phyloP scores from a whole-genome alignment of 2,888 invertebrate genomes.

The Tipula unca region DNA sequence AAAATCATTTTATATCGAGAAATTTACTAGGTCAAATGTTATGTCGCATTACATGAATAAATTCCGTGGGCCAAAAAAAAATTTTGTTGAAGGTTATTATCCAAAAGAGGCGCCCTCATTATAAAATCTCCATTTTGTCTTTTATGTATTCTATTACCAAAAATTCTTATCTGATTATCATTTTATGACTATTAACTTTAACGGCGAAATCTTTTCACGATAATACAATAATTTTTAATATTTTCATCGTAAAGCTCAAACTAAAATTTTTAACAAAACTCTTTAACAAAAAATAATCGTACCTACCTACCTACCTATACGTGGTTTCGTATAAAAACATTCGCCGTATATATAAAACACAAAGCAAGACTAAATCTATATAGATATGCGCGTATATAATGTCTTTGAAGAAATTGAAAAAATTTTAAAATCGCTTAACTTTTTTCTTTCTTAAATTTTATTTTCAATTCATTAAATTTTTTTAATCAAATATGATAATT shows the following conservation, averaged over 20 bases:
- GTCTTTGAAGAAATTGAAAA: not conserved
- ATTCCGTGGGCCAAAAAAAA: no score
- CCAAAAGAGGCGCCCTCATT: not conserved
- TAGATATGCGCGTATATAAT: no score
- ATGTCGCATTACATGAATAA: not conserved
- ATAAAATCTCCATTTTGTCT: not conserved
- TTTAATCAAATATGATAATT: slow-evolving; percentile 14
- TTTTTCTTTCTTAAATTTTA: not conserved
- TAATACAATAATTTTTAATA: not conserved
- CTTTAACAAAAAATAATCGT: not conserved
- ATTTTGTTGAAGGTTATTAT: not conserved
- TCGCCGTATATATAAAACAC: not conserved
- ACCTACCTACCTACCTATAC: slow-evolving; percentile 14
- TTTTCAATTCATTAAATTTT: not conserved
- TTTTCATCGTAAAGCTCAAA: not conserved
- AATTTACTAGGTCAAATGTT: not conserved
- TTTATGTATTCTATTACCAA: not conserved
- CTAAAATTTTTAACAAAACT: not conserved
- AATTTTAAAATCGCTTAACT: slow-evolving; percentile 1
- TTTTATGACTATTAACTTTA: not conserved
- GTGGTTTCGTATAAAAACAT: not conserved
- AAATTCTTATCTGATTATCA: not conserved
- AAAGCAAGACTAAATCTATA: not conserved
- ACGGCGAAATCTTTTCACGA: not conserved
- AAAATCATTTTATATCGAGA: not conserved